Evolutionary conservation across 1,140 invertebrate species (phyloP).

Genomic region (Watersipora subatra): DNA sequence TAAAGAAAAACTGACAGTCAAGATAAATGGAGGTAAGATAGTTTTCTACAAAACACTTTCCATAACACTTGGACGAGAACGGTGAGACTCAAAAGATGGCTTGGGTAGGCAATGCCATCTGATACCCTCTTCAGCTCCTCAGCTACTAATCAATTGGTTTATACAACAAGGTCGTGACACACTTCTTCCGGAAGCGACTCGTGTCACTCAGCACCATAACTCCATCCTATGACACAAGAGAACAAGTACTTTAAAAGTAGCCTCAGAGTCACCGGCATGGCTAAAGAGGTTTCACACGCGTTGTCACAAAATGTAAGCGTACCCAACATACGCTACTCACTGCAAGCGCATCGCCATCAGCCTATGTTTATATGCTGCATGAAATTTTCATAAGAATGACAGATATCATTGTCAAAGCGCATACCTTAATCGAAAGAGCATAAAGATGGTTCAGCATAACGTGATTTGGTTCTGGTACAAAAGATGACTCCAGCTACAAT

Average conservation of each 20-base stretch:
- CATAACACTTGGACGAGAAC: too few relatives aligned
- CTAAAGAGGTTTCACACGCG: not conserved
- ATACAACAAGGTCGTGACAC: constrained; percentile 89
- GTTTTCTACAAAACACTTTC: too few relatives aligned
- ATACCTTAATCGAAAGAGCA: constrained; percentile 80
- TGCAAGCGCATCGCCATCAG: not conserved
- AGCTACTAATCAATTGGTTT: constrained; percentile 69
- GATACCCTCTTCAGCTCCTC: too few relatives aligned
- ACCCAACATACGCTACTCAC: not conserved
- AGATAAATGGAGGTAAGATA: too few relatives aligned
- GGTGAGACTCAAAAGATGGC: too few relatives aligned
- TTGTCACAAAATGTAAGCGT: not conserved
- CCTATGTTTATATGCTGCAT: not conserved
- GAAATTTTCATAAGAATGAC: not conserved
- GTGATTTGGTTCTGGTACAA: constrained; percentile 86
- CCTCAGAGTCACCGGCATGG: not conserved
- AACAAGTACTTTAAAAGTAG: not conserved
- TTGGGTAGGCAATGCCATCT: too few relatives aligned
- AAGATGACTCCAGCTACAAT: constrained; percentile 78
- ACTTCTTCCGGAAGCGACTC: constrained; percentile 91
- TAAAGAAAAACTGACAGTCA: too few relatives aligned
- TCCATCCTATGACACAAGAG: constrained; percentile 51
- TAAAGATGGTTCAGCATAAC: constrained; percentile 98
- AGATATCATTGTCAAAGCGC: too few relatives aligned
- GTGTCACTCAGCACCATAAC: constrained; percentile 95